Evolutionary conservation across 64 coral and sea anemone genomes (phyloP).

Genomic region (Actinia equina): DNA sequence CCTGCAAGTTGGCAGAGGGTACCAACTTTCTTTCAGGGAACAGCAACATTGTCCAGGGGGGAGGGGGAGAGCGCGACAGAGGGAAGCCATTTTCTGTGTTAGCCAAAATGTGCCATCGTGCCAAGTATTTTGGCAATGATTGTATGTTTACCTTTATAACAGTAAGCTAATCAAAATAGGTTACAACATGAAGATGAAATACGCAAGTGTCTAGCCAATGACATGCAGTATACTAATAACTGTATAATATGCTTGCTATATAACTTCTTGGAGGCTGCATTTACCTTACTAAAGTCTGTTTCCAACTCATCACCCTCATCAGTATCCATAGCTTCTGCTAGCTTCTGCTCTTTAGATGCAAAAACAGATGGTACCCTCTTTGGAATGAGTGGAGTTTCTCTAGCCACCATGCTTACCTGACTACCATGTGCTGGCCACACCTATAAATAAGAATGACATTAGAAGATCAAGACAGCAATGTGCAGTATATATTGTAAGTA

Average conservation of each 20-base stretch:
- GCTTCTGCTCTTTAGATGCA: slow-evolving; percentile 6
- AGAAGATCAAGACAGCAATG: neutral
- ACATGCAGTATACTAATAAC: neutral
- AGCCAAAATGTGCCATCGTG: too few relatives aligned
- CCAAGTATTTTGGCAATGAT: too few relatives aligned
- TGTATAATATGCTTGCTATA: too few relatives aligned
- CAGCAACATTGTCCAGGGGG: too few relatives aligned
- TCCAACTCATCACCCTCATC: slow-evolving; percentile 37
- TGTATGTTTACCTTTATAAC: too few relatives aligned
- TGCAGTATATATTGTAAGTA: neutral
- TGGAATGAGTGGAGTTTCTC: slow-evolving; percentile 34
- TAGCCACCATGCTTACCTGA: slow-evolving; percentile 18
- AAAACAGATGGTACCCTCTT: slow-evolving; percentile 66
- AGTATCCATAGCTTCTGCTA: slow-evolving; percentile 18
- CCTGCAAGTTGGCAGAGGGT: too few relatives aligned
- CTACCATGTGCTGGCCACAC: slow-evolving; percentile 56
- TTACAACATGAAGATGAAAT: too few relatives aligned
- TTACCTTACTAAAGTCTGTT: slow-evolving; percentile 61
- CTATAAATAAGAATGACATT: slow-evolving; percentile 3
- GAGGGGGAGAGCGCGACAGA: too few relatives aligned
- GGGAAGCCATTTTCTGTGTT: too few relatives aligned
- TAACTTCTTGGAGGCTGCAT: neutral
- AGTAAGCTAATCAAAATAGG: too few relatives aligned
- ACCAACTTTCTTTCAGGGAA: too few relatives aligned
- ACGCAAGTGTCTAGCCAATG: too few relatives aligned